These are phyloP conservation scores for Cephalopterus ornatus DNA, from an alignment of 2,113 vertebrate species.

Conservation along the genomic window DNA sequence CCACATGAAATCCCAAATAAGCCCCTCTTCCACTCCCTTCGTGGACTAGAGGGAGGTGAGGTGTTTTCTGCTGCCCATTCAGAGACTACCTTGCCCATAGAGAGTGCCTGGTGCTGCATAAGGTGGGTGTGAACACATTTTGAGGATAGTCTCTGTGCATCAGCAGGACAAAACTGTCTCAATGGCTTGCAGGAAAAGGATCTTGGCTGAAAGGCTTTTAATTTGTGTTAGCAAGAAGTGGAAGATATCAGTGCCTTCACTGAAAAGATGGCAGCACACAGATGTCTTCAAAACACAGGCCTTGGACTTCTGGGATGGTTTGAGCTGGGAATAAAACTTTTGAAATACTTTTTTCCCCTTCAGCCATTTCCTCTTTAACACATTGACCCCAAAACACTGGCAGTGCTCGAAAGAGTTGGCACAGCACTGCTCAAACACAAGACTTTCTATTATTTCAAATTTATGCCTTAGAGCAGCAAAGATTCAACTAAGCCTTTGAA, in stretches of 20 bases:
- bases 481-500: slow-evolving; percentile 23
- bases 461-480: slow-evolving; percentile 15
- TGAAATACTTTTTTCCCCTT: slow-evolving; percentile 3
- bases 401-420: background rate
- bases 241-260: background rate
- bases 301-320: background rate
- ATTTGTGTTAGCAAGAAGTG: background rate
- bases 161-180: background rate
- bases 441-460: slow-evolving; percentile 12
- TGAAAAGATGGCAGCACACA: background rate
- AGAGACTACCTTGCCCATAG: accelerated
- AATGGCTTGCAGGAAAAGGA: background rate
- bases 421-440: background rate
- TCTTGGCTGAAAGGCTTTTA: background rate
- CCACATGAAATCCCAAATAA: background rate
- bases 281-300: background rate
- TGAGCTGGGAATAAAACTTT: background rate
- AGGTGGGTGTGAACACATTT: accelerated
- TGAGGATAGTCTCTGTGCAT: background rate
- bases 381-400: background rate
- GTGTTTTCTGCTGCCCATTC: background rate
- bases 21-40: background rate
- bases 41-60: background rate
- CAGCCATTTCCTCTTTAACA: background rate
- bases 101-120: background rate